Evolutionary conservation across 2,113 vertebrate species (phyloP), one percentile per base, ranked within the genome.

Genomic region (Smithornis capensis): DNA sequence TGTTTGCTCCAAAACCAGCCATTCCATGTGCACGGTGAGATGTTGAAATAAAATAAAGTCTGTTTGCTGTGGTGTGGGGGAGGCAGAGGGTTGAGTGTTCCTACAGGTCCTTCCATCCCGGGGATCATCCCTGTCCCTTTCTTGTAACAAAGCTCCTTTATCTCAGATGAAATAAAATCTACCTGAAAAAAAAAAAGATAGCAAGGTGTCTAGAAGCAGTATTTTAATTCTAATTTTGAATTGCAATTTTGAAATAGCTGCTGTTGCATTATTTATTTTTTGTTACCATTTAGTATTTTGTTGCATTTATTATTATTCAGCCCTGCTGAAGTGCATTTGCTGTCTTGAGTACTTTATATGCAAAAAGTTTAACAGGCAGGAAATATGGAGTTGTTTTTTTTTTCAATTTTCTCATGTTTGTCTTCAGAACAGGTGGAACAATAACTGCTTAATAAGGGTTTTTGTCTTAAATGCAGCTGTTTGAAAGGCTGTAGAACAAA

Each of bases 31-130:
- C 12, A 2, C 16, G 22, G 19, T 14, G 52, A 65, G 71, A 50
- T 15, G 33, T 28, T 45, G 64, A n/a, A 67, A 53, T 29, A 19
- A 53, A 87, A 55, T 17, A 6, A 29, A 75, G 37, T 21, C 2
- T 0, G 13, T 29, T 14, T 16, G 14, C 27, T 75, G 42, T 9
- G 52, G 35, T 27, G 25, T 0, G 0, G 45, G 25, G 29, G 44
- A 71, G 12, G 67, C 28, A 28, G 53, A 68, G n/a, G 17, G 47
- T 18, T 7, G 29, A 0, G 2, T 67, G 70, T 71, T 60, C 23
- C 44, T 2, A n/a, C 0, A 1, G 65, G 18, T 86, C 35, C 52
- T 77, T 52, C 23, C 40, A 35, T 47, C 17, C 10, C 0, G 1
- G 33, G n/a, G n/a, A 47, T 42, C 49, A 25, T 45, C 38, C 63